Evolutionary conservation across 1,140 invertebrate genomes (phyloP).

Genomic region (Leptopilina boulardi): DNA sequence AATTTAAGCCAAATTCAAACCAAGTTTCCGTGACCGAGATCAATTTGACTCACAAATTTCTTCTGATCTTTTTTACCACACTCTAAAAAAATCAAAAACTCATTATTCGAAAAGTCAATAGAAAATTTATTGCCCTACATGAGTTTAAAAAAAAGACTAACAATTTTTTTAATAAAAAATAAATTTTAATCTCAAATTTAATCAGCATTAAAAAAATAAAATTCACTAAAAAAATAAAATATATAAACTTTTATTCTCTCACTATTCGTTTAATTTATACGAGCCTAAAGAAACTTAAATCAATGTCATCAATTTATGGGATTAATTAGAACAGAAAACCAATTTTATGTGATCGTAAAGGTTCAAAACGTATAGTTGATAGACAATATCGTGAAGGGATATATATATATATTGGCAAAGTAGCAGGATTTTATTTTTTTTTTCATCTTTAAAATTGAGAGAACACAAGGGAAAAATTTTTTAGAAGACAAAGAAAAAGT

Average conservation of each 20-base stretch:
- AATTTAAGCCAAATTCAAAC: constrained; percentile 14
- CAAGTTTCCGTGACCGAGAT: background rate
- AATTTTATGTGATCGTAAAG: constrained; percentile 4
- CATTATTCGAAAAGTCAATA: background rate
- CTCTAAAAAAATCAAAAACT: background rate
- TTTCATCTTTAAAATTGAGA: background rate
- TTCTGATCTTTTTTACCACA: background rate
- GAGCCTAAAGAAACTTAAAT: background rate
- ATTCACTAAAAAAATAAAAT: too few species aligned
- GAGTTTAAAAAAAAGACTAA: too few species aligned
- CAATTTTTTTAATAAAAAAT: too few species aligned
- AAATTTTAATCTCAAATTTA: too few species aligned
- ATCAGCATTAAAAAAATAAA: too few species aligned
- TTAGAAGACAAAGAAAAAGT: background rate
- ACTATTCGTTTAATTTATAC: constrained; percentile 1
- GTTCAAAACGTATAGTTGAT: too few species aligned
- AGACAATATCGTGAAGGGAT: background rate
- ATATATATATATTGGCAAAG: background rate
- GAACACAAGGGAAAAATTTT: background rate
- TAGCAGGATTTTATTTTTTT: background rate
- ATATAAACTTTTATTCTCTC: background rate
- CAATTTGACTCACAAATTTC: background rate
- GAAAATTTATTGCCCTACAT: too few species aligned
- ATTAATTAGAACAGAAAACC: constrained; percentile 6
- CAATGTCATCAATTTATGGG: constrained; percentile 2